Conservation (phyloP, 2,797 vertebrate species). For the Spea hammondii region DNA sequence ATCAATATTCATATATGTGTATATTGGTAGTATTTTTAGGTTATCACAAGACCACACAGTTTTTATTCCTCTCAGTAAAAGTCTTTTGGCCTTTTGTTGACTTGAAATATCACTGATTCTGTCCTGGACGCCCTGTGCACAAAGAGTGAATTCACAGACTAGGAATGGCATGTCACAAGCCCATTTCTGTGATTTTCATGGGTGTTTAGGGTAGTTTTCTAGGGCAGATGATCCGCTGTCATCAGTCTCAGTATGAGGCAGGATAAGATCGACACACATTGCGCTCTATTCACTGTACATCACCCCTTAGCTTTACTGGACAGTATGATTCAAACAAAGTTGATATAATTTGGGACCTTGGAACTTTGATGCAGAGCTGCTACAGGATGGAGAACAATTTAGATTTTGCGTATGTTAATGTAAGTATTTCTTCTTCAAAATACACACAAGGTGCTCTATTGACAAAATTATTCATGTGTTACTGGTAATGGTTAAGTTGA, state of each 20-base stretch:
- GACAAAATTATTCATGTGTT: too few species aligned
- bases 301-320: background rate
- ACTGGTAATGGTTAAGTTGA: too few species aligned
- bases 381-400: constrained; percentile 73
- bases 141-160: constrained; percentile 61
- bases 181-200: constrained; percentile 52
- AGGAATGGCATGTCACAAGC: constrained; percentile 58
- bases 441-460: too few species aligned
- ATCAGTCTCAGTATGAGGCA: constrained; percentile 56
- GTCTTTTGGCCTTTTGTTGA: constrained; percentile 58
- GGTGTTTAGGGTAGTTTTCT: constrained; percentile 37
- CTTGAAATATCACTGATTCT: constrained; percentile 55
- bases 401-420: constrained; percentile 78
- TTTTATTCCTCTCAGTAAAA: constrained; percentile 49
- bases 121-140: constrained; percentile 51
- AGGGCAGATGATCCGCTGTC: constrained; percentile 59
- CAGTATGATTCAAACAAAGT: background rate
- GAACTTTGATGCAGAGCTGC: background rate
- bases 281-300: background rate
- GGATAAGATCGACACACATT: constrained; percentile 29
- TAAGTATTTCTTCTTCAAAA: constrained; percentile 67
- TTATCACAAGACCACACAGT: constrained; percentile 55
- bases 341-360: background rate
- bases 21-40: constrained; percentile 52
- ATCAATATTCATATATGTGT: constrained; percentile 1